Percentiles rank a stretch among this genome's conserved stretches.
Evolutionary conservation across 2,797 vertebrate species (phyloP).

Genomic region (Delichon dasypus): DNA sequence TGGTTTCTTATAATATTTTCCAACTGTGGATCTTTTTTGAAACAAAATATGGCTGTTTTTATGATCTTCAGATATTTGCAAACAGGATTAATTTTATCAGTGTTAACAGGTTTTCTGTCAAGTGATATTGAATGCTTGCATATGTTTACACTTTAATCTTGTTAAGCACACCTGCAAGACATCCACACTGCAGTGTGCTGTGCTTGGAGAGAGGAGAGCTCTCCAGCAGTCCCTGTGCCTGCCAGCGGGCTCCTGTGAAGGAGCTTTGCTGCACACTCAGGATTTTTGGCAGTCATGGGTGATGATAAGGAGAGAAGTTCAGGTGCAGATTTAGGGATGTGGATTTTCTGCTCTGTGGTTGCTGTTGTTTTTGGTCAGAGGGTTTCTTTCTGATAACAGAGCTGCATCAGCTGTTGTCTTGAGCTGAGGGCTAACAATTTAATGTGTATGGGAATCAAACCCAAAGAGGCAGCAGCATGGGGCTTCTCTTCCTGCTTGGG

Average conservation of each 20-base stretch:
- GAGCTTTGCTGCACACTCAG: background rate
- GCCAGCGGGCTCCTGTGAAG: background rate
- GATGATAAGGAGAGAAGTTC: background rate
- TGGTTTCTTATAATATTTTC: background rate
- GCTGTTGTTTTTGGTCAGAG: background rate
- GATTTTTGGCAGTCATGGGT: background rate
- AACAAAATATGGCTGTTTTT: background rate
- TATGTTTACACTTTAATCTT: background rate
- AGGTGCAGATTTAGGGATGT: background rate
- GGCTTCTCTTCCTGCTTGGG: background rate
- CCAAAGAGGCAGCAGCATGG: fast-evolving
- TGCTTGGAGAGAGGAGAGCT: background rate
- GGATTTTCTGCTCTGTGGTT: background rate
- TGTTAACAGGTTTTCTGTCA: background rate
- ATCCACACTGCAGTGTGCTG: background rate
- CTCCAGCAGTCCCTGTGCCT: fast-evolving
- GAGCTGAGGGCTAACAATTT: background rate
- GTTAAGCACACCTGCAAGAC: background rate
- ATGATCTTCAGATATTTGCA: background rate
- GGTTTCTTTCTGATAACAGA: background rate
- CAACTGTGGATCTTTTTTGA: background rate
- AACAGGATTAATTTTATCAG: background rate
- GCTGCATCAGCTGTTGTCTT: background rate
- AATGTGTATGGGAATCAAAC: background rate
- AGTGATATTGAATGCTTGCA: background rate